Base-by-base conservation (phyloP, 2,113 vertebrate genomes). In the Tautogolabrus adspersus region DNA sequence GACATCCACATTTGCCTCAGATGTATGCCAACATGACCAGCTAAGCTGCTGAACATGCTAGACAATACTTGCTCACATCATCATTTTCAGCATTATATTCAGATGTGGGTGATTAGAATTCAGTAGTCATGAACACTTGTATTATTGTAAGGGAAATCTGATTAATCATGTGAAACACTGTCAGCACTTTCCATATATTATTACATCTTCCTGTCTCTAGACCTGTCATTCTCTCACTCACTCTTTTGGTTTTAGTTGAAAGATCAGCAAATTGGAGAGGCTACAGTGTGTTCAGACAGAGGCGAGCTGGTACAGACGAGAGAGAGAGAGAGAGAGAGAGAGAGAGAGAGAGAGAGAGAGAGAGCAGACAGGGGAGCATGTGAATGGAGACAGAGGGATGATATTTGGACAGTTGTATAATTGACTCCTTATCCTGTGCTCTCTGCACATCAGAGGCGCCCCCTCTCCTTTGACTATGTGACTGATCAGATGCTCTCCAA, bases 381-480 rank as follows among this genome's bases (percentile, higher is more conserved):
- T 55, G 67, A 63, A 83, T 66, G 59, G 72, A 83, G 76, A 87
- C 51, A 57, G 70, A 87, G 47, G 51, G 56, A 55, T 86, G 69
- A 68, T 77, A 81, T 89, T 88, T 87, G 87, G 89, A 90, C 84
- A 90, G 81, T 81, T 79, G 59, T 87, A 83, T 90, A 92, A 92
- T 90, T 90, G 90, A 88, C 87, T 93, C 74, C 73, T 85, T 87
- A 88, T 84, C 75, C 72, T 76, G 49, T 79, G 79, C 72, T 84
- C 74, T 83, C 59, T 68, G 65, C 77, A 75, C 87, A 80, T 85
- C 89, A 86, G 59, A 82, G 62, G 19, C 26, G 58, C 57, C 69
- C 72, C 6, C 49, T 77, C 55, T 52, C 42, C 42, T 74, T 80
- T 60, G 37, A 26, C 61, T 74, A 40, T 51, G 49, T 86, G 80